These are phyloP conservation scores for Macrobrachium nipponense DNA, from an alignment of 1,140 invertebrate species.

Conservation along the genomic window DNA sequence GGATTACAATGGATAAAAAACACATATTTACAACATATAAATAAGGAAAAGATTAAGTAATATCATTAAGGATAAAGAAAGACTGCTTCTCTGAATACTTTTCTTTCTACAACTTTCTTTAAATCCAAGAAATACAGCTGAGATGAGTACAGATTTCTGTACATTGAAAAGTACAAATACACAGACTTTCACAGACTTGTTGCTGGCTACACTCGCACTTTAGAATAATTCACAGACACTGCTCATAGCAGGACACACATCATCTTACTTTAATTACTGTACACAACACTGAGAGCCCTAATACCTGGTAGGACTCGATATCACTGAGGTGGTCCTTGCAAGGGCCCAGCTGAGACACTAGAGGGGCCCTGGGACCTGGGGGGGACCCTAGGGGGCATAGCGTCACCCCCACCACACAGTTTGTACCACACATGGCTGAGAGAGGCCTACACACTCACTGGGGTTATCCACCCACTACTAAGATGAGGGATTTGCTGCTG, in stretches of 20 bases:
- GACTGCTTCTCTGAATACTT: slow-evolving; percentile 60
- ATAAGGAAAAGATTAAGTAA: too few species aligned
- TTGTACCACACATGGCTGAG: slow-evolving; percentile 56
- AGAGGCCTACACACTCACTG: slow-evolving; percentile 44
- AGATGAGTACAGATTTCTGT: slow-evolving; percentile 61
- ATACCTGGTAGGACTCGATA: slow-evolving; percentile 60
- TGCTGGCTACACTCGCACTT: slow-evolving; percentile 61
- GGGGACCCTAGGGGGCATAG: slow-evolving; percentile 56
- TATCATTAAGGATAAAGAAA: slow-evolving; percentile 45
- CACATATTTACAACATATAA: too few species aligned
- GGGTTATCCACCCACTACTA: slow-evolving; percentile 52
- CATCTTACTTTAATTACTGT: slow-evolving; percentile 61
- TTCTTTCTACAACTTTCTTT: slow-evolving; percentile 62
- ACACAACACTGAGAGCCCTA: slow-evolving; percentile 61
- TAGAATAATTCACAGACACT: slow-evolving; percentile 62
- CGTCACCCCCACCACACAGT: slow-evolving; percentile 55
- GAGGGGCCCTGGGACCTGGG: slow-evolving; percentile 43
- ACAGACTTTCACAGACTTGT: slow-evolving; percentile 62
- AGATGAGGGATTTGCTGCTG: slow-evolving; percentile 56
- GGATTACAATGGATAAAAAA: too few species aligned
- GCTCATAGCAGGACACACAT: slow-evolving; percentile 61
- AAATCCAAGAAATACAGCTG: slow-evolving; percentile 62
- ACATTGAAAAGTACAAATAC: slow-evolving; percentile 62
- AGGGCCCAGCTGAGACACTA: slow-evolving; percentile 59
- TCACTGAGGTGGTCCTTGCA: slow-evolving; percentile 60